These are phyloP conservation scores for Scytalopus superciliaris DNA, from an alignment of 2,113 vertebrate genomes.

Conservation along the genomic window DNA sequence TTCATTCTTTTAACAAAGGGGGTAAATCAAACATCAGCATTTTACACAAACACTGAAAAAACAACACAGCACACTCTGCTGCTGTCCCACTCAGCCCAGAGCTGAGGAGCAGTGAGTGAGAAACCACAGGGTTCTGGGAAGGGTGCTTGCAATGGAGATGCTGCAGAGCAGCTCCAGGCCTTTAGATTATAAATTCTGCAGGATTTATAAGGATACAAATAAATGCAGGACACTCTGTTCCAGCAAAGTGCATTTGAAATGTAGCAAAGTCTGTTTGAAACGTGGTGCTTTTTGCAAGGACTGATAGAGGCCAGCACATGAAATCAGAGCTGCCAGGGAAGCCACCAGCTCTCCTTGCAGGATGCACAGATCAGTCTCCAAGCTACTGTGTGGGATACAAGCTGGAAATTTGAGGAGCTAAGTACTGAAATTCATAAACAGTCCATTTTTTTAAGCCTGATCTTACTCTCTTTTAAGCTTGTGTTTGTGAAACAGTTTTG, in stretches of 20 bases:
- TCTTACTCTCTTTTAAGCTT: neutral
- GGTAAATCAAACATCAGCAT: neutral
- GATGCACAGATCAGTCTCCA: neutral
- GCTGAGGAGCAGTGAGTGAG: neutral
- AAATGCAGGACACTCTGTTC: neutral
- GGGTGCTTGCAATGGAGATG: neutral
- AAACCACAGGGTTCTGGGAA: neutral
- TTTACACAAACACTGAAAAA: neutral
- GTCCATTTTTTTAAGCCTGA: neutral
- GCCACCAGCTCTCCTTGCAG: neutral
- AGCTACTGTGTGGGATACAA: neutral
- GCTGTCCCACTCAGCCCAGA: neutral
- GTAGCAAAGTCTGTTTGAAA: neutral
- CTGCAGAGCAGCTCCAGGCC: neutral
- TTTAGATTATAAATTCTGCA: neutral
- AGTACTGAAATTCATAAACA: neutral
- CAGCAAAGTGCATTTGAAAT: neutral
- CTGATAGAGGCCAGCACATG: neutral
- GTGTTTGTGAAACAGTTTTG: neutral
- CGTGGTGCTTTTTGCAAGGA: neutral
- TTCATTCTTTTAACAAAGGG: neutral
- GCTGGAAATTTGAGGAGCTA: neutral
- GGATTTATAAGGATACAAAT: neutral
- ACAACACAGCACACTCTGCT: neutral
- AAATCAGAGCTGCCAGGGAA: neutral